Evolutionary conservation across 2,797 vertebrate genomes (phyloP).

Genomic region (Liparis tanakae): DNA sequence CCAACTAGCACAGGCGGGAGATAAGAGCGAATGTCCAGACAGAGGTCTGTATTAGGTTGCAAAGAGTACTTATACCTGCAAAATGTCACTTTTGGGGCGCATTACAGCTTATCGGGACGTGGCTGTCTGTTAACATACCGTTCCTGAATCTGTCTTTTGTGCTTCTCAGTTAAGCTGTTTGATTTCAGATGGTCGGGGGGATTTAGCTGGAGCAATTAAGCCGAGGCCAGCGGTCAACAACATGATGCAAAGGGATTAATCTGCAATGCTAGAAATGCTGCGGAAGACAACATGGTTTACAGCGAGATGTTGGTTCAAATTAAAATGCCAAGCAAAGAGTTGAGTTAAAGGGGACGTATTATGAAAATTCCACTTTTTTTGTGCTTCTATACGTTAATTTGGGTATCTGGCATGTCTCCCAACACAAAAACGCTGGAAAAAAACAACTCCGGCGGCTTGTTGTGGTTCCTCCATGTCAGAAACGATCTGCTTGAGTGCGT

Average conservation of each 20-base stretch:
- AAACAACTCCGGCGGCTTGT: no score
- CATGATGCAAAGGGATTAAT: not conserved
- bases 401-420: no score
- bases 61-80: conserved; percentile 3
- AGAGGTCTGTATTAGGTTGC: conserved; percentile 10
- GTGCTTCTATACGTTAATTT: no score
- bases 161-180: not conserved
- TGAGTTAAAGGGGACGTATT: no score
- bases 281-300: not conserved
- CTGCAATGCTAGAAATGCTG: not conserved
- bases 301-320: not conserved
- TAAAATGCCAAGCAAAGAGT: not conserved
- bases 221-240: not conserved
- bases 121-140: not conserved
- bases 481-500: no score
- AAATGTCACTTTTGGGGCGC: not conserved
- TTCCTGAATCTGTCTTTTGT: not conserved
- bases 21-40: conserved; percentile 42
- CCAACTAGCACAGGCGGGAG: conserved; percentile 48
- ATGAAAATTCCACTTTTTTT: no score
- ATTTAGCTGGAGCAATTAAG: not conserved
- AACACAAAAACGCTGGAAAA: no score
- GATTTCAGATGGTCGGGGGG: not conserved
- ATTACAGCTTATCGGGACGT: not conserved
- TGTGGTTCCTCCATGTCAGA: no score